These are phyloP conservation scores for Solea senegalensis DNA, from an alignment of 2,113 vertebrate genomes.

Conservation along the genomic window DNA sequence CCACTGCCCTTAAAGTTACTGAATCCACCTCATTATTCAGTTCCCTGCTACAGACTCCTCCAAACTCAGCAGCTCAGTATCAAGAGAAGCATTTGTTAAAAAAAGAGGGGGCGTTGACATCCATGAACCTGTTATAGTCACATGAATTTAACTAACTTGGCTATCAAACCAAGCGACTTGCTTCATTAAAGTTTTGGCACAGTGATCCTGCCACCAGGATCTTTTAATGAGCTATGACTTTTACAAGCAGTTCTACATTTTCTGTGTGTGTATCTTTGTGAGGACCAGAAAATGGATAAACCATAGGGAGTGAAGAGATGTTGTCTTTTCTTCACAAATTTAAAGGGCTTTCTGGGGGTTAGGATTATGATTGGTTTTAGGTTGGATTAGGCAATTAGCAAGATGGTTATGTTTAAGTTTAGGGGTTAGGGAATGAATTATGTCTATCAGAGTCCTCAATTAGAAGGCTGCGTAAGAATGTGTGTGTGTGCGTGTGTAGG, in stretches of 20 bases:
- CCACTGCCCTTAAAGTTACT: slow-evolving; percentile 27
- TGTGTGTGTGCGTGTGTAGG: too few relatives aligned
- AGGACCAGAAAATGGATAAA: too few relatives aligned
- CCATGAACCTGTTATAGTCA: background rate
- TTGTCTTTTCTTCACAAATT: too few relatives aligned
- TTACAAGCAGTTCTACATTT: background rate
- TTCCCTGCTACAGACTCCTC: background rate
- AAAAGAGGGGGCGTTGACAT: background rate
- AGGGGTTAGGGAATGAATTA: too few relatives aligned
- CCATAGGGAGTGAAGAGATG: too few relatives aligned
- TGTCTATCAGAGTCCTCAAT: too few relatives aligned
- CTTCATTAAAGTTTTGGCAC: slow-evolving; percentile 14
- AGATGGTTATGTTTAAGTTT: too few relatives aligned
- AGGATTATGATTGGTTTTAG: too few relatives aligned
- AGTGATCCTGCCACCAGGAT: background rate
- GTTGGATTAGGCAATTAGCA: too few relatives aligned
- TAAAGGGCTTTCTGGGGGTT: too few relatives aligned
- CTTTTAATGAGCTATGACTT: background rate
- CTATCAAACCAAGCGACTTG: background rate
- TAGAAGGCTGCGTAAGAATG: too few relatives aligned
- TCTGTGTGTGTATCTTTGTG: background rate
- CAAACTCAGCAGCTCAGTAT: background rate
- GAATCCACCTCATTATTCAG: slow-evolving; percentile 44
- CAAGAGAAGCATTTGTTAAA: background rate
- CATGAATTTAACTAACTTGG: background rate